Evolutionary conservation across 2,888 invertebrate species (phyloP).

Genomic region (Helicoverpa assulta): DNA sequence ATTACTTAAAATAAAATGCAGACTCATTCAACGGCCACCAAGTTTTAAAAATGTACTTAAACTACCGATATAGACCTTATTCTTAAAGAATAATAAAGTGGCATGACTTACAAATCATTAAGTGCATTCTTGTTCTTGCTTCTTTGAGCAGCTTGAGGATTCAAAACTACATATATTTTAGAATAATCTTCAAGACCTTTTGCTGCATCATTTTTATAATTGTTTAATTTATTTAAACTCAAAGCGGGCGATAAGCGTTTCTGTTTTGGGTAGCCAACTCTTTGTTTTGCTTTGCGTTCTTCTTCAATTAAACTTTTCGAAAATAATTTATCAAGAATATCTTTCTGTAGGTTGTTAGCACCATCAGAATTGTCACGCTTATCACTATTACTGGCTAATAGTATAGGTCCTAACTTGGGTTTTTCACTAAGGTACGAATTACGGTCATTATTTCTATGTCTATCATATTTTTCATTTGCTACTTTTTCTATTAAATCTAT

Average conservation of each 20-base stretch:
- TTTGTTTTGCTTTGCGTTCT: slow-evolving; percentile 17
- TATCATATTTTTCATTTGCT: slow-evolving; percentile 26
- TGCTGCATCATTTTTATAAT: slow-evolving; percentile 30
- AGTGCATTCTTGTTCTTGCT: slow-evolving; percentile 66
- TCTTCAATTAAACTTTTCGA: slow-evolving; percentile 7
- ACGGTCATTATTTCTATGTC: not conserved
- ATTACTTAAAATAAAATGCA: not conserved
- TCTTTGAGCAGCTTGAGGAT: slow-evolving; percentile 68
- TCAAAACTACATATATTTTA: slow-evolving; percentile 76
- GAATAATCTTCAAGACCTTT: slow-evolving; percentile 68
- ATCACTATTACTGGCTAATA: not conserved
- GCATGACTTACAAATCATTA: slow-evolving; percentile 74
- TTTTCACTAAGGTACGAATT: slow-evolving; percentile 11
- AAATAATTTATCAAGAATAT: slow-evolving; percentile 40
- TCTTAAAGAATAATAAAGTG: not conserved
- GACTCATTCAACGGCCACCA: too few species aligned
- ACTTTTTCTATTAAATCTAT: slow-evolving; percentile 58
- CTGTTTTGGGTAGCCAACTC: slow-evolving; percentile 8
- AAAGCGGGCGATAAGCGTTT: slow-evolving; percentile 32
- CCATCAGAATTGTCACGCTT: slow-evolving; percentile 9
- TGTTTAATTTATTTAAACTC: slow-evolving; percentile 14
- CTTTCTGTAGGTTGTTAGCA: slow-evolving; percentile 5
- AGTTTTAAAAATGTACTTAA: not conserved
- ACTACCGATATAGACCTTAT: not conserved
- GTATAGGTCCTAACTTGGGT: not conserved